phyloP scores from a whole-genome alignment of 2,797 vertebrate genomes.

The Tachyglossus aculeatus region DNA sequence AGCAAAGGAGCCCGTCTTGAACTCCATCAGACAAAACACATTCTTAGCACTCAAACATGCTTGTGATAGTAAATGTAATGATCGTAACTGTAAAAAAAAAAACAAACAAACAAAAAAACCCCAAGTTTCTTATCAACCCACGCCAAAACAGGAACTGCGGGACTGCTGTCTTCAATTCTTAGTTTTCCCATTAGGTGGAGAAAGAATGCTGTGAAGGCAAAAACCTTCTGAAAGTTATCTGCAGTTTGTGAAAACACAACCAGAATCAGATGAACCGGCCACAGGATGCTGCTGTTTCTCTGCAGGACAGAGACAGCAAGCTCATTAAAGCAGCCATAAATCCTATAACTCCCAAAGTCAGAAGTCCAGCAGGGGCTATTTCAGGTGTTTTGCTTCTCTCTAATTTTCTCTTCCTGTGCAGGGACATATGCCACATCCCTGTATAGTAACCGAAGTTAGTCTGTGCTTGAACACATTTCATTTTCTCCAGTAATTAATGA shows the following conservation, averaged over 20 bases:
- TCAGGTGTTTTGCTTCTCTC: conserved; percentile 33
- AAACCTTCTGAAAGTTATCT: conserved; percentile 10
- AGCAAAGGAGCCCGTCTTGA: too few relatives aligned
- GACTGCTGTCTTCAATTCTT: background rate
- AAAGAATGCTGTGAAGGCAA: conserved; percentile 24
- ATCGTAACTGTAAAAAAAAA: too few relatives aligned
- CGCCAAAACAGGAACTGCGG: conserved; percentile 1
- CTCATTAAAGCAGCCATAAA: conserved; percentile 63
- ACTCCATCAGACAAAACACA: too few relatives aligned
- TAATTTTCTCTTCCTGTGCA: conserved; percentile 38
- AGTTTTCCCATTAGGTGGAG: conserved; percentile 5
- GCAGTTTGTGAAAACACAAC: background rate
- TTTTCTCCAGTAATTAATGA: conserved; percentile 35
- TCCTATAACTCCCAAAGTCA: conserved; percentile 26
- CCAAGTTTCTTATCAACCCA: too few relatives aligned
- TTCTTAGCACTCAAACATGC: too few relatives aligned
- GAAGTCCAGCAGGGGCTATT: conserved; percentile 50
- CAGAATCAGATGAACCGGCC: conserved; percentile 32
- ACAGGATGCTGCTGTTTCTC: conserved; percentile 57
- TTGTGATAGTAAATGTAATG: too few relatives aligned
- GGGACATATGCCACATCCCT: background rate
- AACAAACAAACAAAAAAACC: too few relatives aligned
- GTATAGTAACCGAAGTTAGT: background rate
- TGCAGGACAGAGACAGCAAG: conserved; percentile 42
- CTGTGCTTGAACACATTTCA: background rate